Percentiles rank a stretch among this genome's conserved stretches.
phyloP scores from a whole-genome alignment of 2,113 vertebrate genomes.

The Xiphophorus couchianus region DNA sequence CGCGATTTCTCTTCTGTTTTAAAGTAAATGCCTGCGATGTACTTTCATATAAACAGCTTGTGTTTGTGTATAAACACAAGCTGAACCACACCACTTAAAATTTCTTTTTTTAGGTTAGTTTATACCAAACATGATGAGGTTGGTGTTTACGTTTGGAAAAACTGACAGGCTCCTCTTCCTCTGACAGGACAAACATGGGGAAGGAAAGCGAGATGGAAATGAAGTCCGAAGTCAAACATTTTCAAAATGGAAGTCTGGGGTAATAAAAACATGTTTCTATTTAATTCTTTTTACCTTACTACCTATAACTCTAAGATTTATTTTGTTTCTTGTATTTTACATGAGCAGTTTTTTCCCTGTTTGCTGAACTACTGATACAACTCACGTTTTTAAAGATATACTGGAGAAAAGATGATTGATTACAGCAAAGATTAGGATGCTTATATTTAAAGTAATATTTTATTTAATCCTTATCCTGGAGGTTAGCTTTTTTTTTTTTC shows the following conservation, averaged over 20 bases:
- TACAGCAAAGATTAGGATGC: too few species aligned
- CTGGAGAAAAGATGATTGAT: neutral
- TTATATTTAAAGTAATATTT: neutral
- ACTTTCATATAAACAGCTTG: too few species aligned
- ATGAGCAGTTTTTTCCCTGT: neutral
- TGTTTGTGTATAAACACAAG: neutral
- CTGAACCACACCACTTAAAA: neutral
- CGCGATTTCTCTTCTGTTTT: too few species aligned
- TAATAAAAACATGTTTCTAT: constrained; percentile 12
- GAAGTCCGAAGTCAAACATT: neutral
- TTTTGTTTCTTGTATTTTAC: neutral
- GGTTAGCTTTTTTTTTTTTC: too few species aligned
- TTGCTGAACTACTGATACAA: neutral
- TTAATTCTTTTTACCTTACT: neutral
- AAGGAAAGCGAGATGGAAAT: constrained; percentile 10
- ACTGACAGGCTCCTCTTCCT: constrained; percentile 5
- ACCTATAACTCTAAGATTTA: neutral
- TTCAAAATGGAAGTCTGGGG: constrained; percentile 57
- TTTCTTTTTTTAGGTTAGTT: neutral
- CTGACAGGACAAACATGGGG: constrained; percentile 51
- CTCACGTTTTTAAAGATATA: neutral
- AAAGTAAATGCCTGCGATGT: neutral
- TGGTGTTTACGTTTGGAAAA: neutral
- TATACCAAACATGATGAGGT: neutral
- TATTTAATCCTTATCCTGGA: too few species aligned